Conservation (phyloP, 2,113 vertebrate species). For the Agapornis roseicollis region DNA sequence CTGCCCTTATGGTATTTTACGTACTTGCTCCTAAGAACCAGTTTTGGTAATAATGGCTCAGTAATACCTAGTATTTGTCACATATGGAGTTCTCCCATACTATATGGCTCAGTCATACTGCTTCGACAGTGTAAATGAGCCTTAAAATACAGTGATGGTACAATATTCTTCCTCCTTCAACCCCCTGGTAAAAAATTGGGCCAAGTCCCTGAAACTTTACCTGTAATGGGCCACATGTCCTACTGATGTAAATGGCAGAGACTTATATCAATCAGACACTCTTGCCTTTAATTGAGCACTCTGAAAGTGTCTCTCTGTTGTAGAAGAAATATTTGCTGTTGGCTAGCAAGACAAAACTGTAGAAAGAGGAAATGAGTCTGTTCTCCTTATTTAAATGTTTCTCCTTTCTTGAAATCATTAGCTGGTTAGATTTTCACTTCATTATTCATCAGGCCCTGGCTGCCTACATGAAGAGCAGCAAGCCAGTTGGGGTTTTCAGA, state of each 20-base stretch:
- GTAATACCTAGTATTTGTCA: background rate
- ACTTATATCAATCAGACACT: background rate
- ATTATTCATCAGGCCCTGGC: background rate
- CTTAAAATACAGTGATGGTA: background rate
- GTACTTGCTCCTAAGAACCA: background rate
- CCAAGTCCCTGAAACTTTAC: background rate
- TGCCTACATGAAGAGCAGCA: background rate
- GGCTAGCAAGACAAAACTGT: background rate
- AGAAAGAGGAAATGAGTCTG: background rate
- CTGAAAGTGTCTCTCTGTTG: background rate
- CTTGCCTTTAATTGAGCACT: background rate
- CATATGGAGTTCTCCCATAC: background rate
- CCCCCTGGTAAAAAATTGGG: background rate
- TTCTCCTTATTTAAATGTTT: constrained; percentile 12
- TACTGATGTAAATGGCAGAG: background rate
- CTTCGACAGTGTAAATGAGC: background rate
- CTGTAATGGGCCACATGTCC: background rate
- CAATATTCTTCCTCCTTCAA: background rate
- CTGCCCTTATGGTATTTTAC: background rate
- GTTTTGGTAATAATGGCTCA: background rate
- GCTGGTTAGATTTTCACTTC: constrained; percentile 1
- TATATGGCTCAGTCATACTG: background rate
- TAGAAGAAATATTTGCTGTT: background rate
- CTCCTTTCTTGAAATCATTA: background rate
- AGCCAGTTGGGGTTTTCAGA: background rate